A percentile compares a stretch with the other conserved stretches of the same genome.
phyloP scores from a whole-genome alignment of 2,888 invertebrate genomes.

The Idaea aversata region DNA sequence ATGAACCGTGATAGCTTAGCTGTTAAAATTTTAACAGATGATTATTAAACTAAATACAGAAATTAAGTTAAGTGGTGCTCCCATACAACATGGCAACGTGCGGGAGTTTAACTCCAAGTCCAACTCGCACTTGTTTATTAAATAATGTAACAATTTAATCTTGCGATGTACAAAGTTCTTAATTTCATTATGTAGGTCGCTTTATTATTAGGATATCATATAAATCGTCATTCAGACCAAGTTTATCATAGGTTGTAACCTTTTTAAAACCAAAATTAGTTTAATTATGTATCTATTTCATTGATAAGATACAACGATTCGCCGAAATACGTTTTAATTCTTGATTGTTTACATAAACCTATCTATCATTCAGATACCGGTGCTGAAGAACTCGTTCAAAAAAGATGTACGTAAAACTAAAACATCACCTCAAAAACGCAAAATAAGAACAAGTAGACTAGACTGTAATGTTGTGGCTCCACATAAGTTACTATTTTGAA shows the following conservation, averaged over 20 bases:
- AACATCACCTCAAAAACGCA: not conserved
- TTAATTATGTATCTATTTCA: conserved; percentile 45
- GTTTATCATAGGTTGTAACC: conserved; percentile 65
- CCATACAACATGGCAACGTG: not conserved
- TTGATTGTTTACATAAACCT: conserved; percentile 17
- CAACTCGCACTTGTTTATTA: not conserved
- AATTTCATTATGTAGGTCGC: conserved; percentile 26
- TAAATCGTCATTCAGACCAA: conserved; percentile 44
- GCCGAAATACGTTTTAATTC: conserved; percentile 19
- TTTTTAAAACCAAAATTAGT: conserved; percentile 57
- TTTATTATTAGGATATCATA: conserved; percentile 30
- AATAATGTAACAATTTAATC: conserved; percentile 7
- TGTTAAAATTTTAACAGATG: not conserved
- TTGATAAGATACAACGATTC: conserved; percentile 45
- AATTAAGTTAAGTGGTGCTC: no score
- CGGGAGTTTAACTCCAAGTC: not conserved
- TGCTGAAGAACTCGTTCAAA: not conserved
- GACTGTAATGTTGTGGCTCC: no score
- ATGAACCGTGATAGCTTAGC: no score
- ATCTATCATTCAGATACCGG: conserved; percentile 4
- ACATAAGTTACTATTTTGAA: no score
- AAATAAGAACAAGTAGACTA: not conserved
- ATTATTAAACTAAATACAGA: not conserved
- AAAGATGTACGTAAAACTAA: no score
- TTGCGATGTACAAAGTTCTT: not conserved